Evolutionary conservation across 2,113 vertebrate genomes (phyloP).

Genomic region (Tachuris rubrigastra): DNA sequence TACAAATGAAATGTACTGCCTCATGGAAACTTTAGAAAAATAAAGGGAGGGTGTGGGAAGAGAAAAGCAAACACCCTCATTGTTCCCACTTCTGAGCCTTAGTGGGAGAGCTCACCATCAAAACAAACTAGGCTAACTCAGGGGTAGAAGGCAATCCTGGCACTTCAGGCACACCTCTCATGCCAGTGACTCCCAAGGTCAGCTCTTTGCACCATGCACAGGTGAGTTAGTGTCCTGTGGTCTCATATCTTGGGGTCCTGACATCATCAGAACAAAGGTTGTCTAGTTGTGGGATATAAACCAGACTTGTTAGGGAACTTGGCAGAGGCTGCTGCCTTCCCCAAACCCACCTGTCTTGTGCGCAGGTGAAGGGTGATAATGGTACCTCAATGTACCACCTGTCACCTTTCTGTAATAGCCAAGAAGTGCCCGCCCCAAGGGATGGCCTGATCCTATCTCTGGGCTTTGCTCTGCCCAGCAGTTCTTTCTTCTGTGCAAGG

Average conservation of each 20-base stretch:
- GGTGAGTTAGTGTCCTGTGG: not conserved
- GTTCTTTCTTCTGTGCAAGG: not conserved
- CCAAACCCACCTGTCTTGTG: fast-evolving
- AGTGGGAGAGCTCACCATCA: not conserved
- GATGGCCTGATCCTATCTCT: not conserved
- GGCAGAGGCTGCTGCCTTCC: not conserved
- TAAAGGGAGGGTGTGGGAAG: not conserved
- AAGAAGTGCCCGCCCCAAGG: not conserved
- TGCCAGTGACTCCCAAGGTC: not conserved
- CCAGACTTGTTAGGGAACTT: not conserved
- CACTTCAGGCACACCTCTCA: not conserved
- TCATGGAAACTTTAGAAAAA: not conserved
- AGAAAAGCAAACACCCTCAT: not conserved
- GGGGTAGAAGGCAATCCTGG: not conserved
- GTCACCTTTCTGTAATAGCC: not conserved
- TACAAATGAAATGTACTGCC: not conserved
- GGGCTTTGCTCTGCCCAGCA: not conserved
- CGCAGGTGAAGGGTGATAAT: not conserved
- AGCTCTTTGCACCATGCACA: not conserved
- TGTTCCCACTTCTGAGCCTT: not conserved
- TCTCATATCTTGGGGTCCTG: not conserved
- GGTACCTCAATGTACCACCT: fast-evolving
- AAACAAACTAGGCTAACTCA: not conserved
- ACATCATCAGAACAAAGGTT: not conserved
- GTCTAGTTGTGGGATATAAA: not conserved